Percentiles rank a stretch among this genome's conserved stretches.
Evolutionary conservation across 1,140 invertebrate species (phyloP).

Genomic region (Apis dorsata): DNA sequence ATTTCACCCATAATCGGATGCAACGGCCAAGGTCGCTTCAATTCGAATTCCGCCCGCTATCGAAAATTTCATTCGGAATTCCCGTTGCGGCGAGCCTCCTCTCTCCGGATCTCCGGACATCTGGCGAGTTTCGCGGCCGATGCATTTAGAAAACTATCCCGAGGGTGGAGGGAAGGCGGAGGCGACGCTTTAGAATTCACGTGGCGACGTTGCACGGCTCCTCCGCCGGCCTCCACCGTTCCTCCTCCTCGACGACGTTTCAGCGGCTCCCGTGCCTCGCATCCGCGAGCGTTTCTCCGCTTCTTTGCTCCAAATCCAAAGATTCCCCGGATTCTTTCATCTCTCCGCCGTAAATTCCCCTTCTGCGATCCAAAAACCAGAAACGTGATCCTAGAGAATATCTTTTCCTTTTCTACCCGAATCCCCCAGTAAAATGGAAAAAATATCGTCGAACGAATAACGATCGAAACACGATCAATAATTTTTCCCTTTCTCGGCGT

Average conservation of each 20-base stretch:
- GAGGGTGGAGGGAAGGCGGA: slow-evolving; percentile 18
- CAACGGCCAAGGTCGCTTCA: slow-evolving; percentile 34
- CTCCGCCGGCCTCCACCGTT: slow-evolving; percentile 25
- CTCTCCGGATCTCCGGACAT: slow-evolving; percentile 15
- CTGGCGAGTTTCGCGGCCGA: slow-evolving; percentile 32
- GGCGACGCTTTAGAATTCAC: slow-evolving; percentile 75
- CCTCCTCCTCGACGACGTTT: slow-evolving; percentile 64
- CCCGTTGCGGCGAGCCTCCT: slow-evolving; percentile 1
- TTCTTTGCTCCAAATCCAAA: slow-evolving; percentile 36
- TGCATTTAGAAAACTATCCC: slow-evolving; percentile 26
- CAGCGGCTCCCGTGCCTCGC: slow-evolving; percentile 67
- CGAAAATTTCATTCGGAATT: slow-evolving; percentile 61
- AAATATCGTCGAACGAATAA: too few relatives aligned
- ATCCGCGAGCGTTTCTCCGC: slow-evolving; percentile 56
- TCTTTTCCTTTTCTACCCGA: too few relatives aligned
- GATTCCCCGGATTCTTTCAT: neutral
- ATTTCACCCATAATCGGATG: slow-evolving; percentile 35
- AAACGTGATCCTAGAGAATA: neutral
- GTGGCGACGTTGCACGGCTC: slow-evolving; percentile 54
- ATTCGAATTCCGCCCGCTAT: slow-evolving; percentile 47
- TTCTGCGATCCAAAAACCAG: slow-evolving; percentile 23
- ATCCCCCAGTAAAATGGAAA: too few relatives aligned
- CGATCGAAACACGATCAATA: neutral
- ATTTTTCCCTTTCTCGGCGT: neutral
- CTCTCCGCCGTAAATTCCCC: neutral